Base-by-base conservation (phyloP, 2,888 invertebrate species). In the Acronicta aceris region DNA sequence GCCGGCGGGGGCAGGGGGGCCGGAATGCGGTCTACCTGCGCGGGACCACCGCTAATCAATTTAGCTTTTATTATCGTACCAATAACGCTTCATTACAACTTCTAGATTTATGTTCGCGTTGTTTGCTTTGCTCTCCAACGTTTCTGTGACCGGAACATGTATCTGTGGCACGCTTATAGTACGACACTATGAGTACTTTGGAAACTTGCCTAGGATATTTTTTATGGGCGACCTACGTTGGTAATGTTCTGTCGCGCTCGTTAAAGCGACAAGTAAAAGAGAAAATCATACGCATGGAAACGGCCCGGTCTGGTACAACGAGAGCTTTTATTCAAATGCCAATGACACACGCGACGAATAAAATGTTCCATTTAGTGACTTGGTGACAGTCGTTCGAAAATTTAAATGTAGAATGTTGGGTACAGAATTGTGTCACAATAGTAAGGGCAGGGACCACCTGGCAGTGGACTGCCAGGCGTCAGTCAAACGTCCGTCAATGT, bases 1-100 rank as follows among this genome's bases (percentile, higher is more conserved):
- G 62, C 64, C 67, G 79, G 53, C 33, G 63, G 45, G 79, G 78
- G 69, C 72, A 75, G 80, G 78, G 81, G 73, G 73, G 53, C 80
- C 79, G 92, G 93, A 94, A 93, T 94, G 94, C 89, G 89, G 92
- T 85, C 91, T 93, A 94, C 94, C 93, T 93, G 93, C 89, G 87
- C 87, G 86, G 87, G 92, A 88, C 90, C 90, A 88, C 90, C 89
- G 89, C 93, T 93, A 94, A 94, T 94, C 94, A 94, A 94, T 92
- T 94, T 94, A 93, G 87, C 91, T 91, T 85, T 92, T 93, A 93
- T 93, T 93, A 93, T 90, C 89, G 89, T 88, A 86, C 89, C 89
- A 89, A 92, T 91, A 92, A 91, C 89, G 90, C 89, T 92, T 92
- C 90, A 93, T 94, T 92, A 92, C 88, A 81, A 85, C 85, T 86